Evolutionary conservation across 2,888 invertebrate genomes (phyloP).

Genomic region (Julus scanicus): DNA sequence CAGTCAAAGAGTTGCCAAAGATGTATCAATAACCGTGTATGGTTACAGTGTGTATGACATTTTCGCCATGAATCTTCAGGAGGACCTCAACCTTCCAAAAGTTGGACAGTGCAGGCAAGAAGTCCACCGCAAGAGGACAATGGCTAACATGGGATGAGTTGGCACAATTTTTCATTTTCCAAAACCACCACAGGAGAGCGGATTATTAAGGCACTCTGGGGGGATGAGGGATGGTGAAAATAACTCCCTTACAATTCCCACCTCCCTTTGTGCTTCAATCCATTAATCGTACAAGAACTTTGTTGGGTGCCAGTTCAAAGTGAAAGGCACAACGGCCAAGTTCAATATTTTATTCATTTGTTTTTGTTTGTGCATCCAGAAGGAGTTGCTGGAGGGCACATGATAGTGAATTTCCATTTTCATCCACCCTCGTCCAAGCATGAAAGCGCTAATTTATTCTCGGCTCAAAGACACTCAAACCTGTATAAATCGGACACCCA

Average conservation of each 20-base stretch:
- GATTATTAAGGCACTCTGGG: background rate
- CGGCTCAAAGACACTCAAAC: background rate
- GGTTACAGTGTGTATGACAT: no score
- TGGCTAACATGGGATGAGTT: background rate
- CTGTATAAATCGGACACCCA: no score
- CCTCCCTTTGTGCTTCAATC: conserved; percentile 20
- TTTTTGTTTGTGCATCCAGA: conserved; percentile 1
- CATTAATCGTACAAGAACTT: conserved; percentile 1
- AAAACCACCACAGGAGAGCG: background rate
- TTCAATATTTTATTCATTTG: conserved; percentile 25
- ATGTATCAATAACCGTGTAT: no score
- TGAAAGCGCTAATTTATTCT: conserved; percentile 8
- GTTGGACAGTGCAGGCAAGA: background rate
- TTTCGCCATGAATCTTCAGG: no score
- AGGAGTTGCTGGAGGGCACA: background rate
- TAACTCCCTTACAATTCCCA: background rate
- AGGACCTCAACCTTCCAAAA: no score
- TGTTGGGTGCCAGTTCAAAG: background rate
- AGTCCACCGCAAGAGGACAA: no score
- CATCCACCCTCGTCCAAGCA: background rate
- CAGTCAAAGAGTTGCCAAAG: no score
- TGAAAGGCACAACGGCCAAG: background rate
- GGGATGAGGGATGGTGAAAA: background rate
- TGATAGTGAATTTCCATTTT: background rate
- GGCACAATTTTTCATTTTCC: background rate